phyloP scores from a whole-genome alignment of 2,797 vertebrate genomes.

The Lerista edwardsae region DNA sequence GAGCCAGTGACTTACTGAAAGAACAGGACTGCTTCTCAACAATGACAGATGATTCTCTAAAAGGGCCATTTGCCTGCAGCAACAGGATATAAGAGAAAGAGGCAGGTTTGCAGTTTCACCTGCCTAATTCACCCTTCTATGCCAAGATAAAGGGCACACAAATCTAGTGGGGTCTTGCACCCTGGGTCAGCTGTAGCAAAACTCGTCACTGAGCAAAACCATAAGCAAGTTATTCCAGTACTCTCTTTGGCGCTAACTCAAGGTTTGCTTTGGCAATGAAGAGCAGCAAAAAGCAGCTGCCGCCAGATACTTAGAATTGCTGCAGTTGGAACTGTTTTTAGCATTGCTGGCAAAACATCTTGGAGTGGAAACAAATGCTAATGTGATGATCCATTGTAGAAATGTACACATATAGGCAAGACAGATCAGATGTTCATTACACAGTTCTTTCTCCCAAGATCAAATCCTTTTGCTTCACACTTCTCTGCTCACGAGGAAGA shows the following conservation, averaged over 20 bases:
- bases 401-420: not conserved
- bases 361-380: slow-evolving; percentile 13
- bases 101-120: not conserved
- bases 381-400: not conserved
- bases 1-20: not conserved
- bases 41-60: not conserved
- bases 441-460: not conserved
- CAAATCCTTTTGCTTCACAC: not conserved
- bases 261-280: slow-evolving; percentile 48
- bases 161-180: not conserved
- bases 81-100: not conserved
- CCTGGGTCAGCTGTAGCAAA: not conserved
- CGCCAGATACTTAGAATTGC: slow-evolving; percentile 53
- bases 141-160: not conserved
- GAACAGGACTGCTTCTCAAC: not conserved
- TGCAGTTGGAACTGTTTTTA: slow-evolving; percentile 29
- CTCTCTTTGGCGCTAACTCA: slow-evolving; percentile 28
- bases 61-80: not conserved
- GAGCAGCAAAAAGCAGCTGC: slow-evolving; percentile 20
- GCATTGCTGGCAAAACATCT: slow-evolving; percentile 43
- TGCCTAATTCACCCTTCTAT: not conserved
- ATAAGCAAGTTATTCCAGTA: slow-evolving; percentile 34
- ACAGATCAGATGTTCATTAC: not conserved
- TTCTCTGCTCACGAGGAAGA: not conserved
- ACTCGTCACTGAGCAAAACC: not conserved